A percentile compares a stretch with the other conserved stretches of the same genome.
Evolutionary conservation across 2,888 invertebrate species (phyloP).

Genomic region (Ischnura elegans): DNA sequence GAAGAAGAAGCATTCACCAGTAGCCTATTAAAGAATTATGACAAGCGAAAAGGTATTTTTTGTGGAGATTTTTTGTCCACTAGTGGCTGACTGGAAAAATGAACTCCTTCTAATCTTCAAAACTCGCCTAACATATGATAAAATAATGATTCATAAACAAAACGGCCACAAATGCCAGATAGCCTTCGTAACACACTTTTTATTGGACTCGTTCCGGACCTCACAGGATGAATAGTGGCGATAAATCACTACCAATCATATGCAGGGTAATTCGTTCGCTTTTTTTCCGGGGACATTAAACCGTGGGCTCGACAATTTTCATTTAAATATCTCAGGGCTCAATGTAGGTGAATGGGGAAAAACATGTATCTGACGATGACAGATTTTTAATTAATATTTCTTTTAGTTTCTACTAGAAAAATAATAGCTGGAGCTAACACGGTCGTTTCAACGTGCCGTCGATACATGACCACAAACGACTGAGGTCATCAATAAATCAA

Average conservation of each 20-base stretch:
- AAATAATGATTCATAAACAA: neutral
- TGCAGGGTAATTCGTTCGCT: neutral
- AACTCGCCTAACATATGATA: too few species aligned
- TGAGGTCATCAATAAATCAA: too few species aligned
- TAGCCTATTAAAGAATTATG: too few species aligned
- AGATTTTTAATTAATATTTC: too few species aligned
- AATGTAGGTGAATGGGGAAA: neutral
- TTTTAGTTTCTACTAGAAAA: too few species aligned
- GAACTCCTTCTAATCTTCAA: neutral
- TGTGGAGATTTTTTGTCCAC: too few species aligned
- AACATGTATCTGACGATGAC: too few species aligned
- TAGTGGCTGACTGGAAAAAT: neutral
- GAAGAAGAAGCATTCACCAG: too few species aligned
- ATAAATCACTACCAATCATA: constrained; percentile 4
- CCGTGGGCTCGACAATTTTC: neutral
- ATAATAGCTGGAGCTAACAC: too few species aligned
- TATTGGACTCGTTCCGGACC: neutral
- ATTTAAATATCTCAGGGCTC: neutral
- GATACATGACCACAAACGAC: too few species aligned
- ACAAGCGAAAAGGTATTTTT: too few species aligned
- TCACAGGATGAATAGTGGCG: neutral
- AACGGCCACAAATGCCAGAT: neutral
- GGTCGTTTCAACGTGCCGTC: too few species aligned
- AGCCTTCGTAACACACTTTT: neutral
- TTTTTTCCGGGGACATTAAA: neutral